Evolutionary conservation across 2,113 vertebrate genomes (phyloP).

Genomic region (Sitta europaea): DNA sequence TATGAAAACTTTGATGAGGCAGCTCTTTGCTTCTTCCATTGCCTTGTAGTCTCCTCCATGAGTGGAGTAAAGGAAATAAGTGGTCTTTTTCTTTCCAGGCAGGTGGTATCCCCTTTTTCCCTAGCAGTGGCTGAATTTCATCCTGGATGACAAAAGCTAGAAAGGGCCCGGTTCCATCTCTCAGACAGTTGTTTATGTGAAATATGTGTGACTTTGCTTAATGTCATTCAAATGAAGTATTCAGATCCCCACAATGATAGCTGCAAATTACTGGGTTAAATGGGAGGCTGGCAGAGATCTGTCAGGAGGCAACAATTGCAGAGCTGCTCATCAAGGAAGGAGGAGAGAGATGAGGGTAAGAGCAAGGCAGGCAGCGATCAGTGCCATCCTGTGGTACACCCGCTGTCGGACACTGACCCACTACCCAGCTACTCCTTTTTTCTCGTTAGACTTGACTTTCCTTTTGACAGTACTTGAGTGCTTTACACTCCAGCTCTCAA

Average conservation of each 20-base stretch:
- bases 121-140: not conserved
- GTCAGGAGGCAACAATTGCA: not conserved
- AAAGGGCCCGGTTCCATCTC: not conserved
- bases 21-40: not conserved
- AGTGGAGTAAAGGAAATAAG: not conserved
- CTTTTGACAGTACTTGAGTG: not conserved
- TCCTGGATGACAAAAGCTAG: not conserved
- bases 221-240: not conserved
- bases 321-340: not conserved
- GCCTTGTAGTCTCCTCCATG: not conserved
- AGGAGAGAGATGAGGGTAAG: not conserved
- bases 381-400: not conserved
- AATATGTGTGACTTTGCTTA: not conserved
- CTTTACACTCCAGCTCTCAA: not conserved
- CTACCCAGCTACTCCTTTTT: not conserved
- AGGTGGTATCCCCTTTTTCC: not conserved
- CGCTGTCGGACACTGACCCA: not conserved
- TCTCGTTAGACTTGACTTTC: not conserved
- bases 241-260: not conserved
- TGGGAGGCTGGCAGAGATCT: not conserved
- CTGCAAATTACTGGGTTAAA: not conserved
- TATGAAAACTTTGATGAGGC: not conserved
- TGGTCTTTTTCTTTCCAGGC: not conserved
- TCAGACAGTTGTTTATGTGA: not conserved
- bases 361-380: accelerated